Evolutionary conservation across 2,888 invertebrate species (phyloP).

Genomic region (Phytoseiulus persimilis): DNA sequence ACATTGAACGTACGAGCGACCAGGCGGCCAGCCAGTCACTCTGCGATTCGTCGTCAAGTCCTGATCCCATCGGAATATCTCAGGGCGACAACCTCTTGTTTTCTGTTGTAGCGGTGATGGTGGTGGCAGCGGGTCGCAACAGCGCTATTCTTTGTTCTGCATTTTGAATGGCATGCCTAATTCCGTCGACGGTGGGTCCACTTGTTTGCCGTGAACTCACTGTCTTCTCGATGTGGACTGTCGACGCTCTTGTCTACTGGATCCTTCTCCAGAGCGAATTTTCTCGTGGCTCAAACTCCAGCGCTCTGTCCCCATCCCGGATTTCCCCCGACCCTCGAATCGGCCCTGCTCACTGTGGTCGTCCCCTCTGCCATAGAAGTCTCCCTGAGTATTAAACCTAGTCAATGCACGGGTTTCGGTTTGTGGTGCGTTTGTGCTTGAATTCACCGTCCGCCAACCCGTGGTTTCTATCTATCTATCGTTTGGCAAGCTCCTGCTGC

Average conservation of each 20-base stretch:
- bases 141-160: not conserved
- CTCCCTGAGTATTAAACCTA: no score
- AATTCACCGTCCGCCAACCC: no score
- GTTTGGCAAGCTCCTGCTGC: not conserved
- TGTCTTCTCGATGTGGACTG: not conserved
- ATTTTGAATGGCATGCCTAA: conserved; percentile 5
- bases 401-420: no score
- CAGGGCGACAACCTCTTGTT: conserved; percentile 5
- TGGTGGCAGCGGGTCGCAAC: not conserved
- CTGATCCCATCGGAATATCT: not conserved
- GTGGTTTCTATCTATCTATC: no score
- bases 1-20: not conserved
- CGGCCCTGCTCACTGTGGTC: no score
- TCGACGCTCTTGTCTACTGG: not conserved
- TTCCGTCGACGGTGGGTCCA: not conserved
- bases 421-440: no score
- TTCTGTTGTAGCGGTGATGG: not conserved
- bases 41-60: conserved; percentile 5
- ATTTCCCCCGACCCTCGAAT: no score
- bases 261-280: not conserved
- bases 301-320: no score
- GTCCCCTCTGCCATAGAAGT: no score
- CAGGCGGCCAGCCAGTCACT: not conserved
- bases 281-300: no score
- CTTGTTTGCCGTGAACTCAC: not conserved